These are phyloP conservation scores for Caenorhabditis briggsae DNA, from an alignment of 1,140 invertebrate species.

Conservation along the genomic window DNA sequence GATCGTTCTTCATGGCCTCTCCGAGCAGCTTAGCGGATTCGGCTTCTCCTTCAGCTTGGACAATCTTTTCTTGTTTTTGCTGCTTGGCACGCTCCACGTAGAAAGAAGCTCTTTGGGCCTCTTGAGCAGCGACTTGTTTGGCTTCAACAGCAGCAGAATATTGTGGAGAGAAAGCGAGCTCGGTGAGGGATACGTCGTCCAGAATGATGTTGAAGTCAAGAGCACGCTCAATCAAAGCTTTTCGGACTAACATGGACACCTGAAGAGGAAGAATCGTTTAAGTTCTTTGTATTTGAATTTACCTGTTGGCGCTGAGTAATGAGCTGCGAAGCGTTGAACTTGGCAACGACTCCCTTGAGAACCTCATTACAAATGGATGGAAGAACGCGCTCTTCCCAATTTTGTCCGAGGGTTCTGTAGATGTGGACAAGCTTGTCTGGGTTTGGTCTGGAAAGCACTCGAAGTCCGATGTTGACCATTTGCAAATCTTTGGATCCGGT, in stretches of 20 bases:
- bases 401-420: constrained; percentile 83
- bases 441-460: constrained; percentile 94
- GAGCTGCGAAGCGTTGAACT: constrained; percentile 98
- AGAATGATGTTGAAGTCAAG: constrained; percentile 98
- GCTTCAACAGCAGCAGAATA: constrained; percentile 99
- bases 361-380: constrained; percentile 99
- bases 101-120: constrained; percentile 97
- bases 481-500: constrained; percentile 98
- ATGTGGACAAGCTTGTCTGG: constrained; percentile 85
- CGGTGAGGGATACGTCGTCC: constrained; percentile 99
- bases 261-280: not conserved
- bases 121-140: constrained; percentile 91
- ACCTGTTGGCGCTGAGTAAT: constrained; percentile 92
- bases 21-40: constrained; percentile 93
- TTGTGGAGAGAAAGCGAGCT: constrained; percentile 97
- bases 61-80: constrained; percentile 98
- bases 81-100: constrained; percentile 97
- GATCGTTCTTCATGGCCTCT: constrained; percentile 91
- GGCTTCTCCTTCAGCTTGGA: constrained; percentile 99
- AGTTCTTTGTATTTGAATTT: not conserved
- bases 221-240: constrained; percentile 94
- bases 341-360: constrained; percentile 97
- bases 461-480: constrained; percentile 98
- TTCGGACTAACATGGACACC: constrained; percentile 91
- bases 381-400: constrained; percentile 84